Evolutionary conservation across 2,888 invertebrate genomes (phyloP).

Genomic region (Epistrophe grossulariae): DNA sequence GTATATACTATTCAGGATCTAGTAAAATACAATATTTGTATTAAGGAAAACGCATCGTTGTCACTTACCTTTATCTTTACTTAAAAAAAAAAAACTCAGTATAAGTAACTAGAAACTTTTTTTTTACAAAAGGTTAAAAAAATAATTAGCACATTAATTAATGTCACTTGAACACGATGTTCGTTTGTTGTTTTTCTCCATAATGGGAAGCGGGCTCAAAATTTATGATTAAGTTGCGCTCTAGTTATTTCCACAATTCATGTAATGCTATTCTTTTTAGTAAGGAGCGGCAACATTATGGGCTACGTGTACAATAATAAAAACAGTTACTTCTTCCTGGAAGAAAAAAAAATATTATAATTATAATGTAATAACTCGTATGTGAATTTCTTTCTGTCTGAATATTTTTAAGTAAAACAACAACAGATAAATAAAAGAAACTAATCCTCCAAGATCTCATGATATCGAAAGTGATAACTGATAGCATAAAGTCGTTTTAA

Average conservation of each 20-base stretch:
- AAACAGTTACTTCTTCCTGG: neutral
- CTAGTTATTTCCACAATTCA: slow-evolving; percentile 38
- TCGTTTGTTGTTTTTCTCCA: slow-evolving; percentile 5
- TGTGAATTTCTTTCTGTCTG: too few relatives aligned
- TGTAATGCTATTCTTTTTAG: neutral
- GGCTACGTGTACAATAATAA: neutral
- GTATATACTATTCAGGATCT: neutral
- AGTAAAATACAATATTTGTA: neutral
- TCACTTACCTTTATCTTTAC: neutral
- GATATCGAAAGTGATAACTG: too few relatives aligned
- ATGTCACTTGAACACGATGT: slow-evolving; percentile 54
- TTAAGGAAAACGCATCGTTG: slow-evolving; percentile 17
- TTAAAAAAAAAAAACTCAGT: neutral
- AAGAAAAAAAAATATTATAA: neutral
- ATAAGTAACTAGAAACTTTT: neutral
- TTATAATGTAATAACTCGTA: too few relatives aligned
- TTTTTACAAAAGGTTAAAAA: slow-evolving; percentile 20
- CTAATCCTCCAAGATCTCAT: too few relatives aligned
- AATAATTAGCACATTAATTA: slow-evolving; percentile 55
- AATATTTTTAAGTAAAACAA: too few relatives aligned
- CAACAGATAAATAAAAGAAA: too few relatives aligned
- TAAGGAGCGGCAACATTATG: slow-evolving; percentile 2
- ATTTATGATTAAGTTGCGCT: slow-evolving; percentile 59
- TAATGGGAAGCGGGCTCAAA: slow-evolving; percentile 48
- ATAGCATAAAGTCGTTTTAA: too few relatives aligned